Evolutionary conservation across 1,140 invertebrate species (phyloP).

Genomic region (Coptotermes formosanus): DNA sequence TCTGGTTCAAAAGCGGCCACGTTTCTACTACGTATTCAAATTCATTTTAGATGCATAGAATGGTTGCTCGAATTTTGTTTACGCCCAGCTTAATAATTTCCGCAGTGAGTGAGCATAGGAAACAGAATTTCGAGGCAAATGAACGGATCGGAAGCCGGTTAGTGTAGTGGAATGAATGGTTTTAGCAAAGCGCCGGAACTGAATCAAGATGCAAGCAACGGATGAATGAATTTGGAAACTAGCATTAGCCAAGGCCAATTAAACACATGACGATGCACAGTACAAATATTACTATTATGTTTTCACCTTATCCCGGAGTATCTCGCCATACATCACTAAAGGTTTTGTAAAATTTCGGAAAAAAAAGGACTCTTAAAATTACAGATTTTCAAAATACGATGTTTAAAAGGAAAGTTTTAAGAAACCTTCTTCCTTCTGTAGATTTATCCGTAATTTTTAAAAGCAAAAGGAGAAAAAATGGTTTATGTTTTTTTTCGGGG

Average conservation of each 20-base stretch:
- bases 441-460: too few relatives aligned
- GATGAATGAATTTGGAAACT: neutral
- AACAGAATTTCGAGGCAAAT: neutral
- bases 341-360: too few relatives aligned
- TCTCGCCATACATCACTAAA: too few relatives aligned
- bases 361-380: too few relatives aligned
- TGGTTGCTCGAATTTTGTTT: neutral
- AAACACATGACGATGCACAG: neutral
- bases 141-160: neutral
- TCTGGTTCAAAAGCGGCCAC: too few relatives aligned
- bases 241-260: neutral
- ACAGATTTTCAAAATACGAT: too few relatives aligned
- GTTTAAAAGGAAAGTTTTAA: too few relatives aligned
- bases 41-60: too few relatives aligned
- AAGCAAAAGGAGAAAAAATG: too few relatives aligned
- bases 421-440: too few relatives aligned
- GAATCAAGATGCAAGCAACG: neutral
- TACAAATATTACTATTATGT: neutral
- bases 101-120: neutral
- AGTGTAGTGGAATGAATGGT: neutral
- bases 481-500: too few relatives aligned
- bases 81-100: neutral
- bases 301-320: neutral
- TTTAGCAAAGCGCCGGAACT: neutral
- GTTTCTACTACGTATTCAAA: too few relatives aligned